These are phyloP conservation scores for Toxonevra muliebris DNA, from an alignment of 2,888 invertebrate species.

Conservation along the genomic window DNA sequence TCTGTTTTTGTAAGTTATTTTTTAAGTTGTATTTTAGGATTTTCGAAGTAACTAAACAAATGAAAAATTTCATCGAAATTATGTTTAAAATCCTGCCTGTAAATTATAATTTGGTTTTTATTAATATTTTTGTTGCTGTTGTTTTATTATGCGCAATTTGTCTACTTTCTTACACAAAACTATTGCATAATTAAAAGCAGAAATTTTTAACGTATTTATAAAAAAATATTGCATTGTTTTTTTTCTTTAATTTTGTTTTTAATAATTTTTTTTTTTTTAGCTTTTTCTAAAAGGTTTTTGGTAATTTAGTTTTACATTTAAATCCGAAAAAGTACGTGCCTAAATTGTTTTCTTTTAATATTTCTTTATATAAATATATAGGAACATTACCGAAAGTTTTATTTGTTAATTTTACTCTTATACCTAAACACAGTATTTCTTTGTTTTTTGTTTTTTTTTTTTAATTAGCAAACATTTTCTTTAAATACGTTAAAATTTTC, in stretches of 20 bases:
- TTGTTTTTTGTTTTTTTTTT: conserved; percentile 37
- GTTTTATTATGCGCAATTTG: too few species aligned
- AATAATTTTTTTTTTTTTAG: conserved; percentile 33
- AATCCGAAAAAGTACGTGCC: conserved; percentile 38
- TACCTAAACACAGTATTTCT: conserved; percentile 50
- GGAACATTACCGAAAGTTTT: conserved; percentile 64
- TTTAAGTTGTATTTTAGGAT: conserved; percentile 33
- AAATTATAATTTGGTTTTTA: conserved; percentile 54
- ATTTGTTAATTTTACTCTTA: conserved; percentile 60
- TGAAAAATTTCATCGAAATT: conserved; percentile 12
- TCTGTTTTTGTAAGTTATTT: conserved; percentile 39
- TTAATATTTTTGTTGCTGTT: conserved; percentile 2
- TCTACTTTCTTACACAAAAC: too few species aligned
- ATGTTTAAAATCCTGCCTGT: conserved; percentile 60
- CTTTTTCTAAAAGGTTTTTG: conserved; percentile 19
- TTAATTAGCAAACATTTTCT: conserved; percentile 27
- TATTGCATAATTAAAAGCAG: too few species aligned
- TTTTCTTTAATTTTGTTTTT: conserved; percentile 24
- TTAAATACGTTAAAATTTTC: conserved; percentile 27
- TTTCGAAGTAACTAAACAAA: conserved; percentile 12
- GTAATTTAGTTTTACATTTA: conserved; percentile 31
- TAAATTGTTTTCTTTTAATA: conserved; percentile 36
- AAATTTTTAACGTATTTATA: too few species aligned
- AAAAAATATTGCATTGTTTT: conserved; percentile 32
- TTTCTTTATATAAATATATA: conserved; percentile 54